phyloP scores from a whole-genome alignment of 2,797 vertebrate species.

The Etheostoma nigrum region DNA sequence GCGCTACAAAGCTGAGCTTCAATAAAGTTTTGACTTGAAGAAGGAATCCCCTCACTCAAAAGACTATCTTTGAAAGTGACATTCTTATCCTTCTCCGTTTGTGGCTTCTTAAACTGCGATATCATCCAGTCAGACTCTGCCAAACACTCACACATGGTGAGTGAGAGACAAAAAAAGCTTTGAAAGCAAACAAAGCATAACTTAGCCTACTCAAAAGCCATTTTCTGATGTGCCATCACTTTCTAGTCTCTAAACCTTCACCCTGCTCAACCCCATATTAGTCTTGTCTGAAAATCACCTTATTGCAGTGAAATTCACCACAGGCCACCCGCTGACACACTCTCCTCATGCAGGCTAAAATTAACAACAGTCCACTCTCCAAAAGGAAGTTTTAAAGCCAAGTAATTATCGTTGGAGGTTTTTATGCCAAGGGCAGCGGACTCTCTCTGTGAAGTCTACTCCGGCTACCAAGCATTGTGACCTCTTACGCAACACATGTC shows the following conservation, averaged over 20 bases:
- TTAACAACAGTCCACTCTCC: constrained; percentile 39
- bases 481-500: constrained; percentile 29
- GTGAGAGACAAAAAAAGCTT: constrained; percentile 9
- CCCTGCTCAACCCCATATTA: constrained; percentile 61
- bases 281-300: constrained; percentile 65
- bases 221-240: constrained; percentile 64
- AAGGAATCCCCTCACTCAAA: constrained; percentile 61
- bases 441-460: constrained; percentile 39
- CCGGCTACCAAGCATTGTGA: constrained; percentile 16
- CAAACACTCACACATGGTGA: constrained; percentile 7
- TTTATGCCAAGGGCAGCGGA: constrained; percentile 50
- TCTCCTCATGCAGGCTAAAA: constrained; percentile 44
- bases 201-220: constrained; percentile 22
- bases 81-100: constrained; percentile 28
- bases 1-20: constrained; percentile 53
- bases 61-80: constrained; percentile 30
- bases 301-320: constrained; percentile 41
- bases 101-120: constrained; percentile 40
- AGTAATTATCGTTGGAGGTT: constrained; percentile 64
- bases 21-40: constrained; percentile 54
- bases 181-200: constrained; percentile 51
- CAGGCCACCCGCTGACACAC: constrained; percentile 39
- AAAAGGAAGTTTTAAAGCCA: constrained; percentile 42
- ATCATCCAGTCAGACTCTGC: constrained; percentile 27
- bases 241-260: constrained; percentile 66